phyloP scores from a whole-genome alignment of 2,113 vertebrate species.

The Brachirus orientalis region DNA sequence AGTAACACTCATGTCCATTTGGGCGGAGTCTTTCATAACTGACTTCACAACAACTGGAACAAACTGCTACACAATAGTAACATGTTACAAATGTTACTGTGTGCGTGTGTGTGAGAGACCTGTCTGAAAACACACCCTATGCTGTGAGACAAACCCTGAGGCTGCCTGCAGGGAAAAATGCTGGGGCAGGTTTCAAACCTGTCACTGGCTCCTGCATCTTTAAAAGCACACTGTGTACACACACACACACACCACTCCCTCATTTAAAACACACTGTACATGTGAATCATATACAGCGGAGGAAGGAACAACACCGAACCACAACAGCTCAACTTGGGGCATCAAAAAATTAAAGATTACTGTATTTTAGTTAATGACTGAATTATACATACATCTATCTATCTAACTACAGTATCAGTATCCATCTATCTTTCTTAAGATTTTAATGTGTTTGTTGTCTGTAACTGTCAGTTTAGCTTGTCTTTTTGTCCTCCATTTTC shows the following conservation, averaged over 20 bases:
- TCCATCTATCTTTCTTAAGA: too few relatives aligned
- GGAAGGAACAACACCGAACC: not conserved
- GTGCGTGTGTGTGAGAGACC: not conserved
- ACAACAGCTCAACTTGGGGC: not conserved
- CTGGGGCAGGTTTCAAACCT: slow-evolving; percentile 48
- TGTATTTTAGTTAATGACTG: too few relatives aligned
- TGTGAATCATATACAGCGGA: not conserved
- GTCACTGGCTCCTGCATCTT: slow-evolving; percentile 16
- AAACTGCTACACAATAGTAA: not conserved
- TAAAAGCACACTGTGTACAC: slow-evolving; percentile 36
- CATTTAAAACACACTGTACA: slow-evolving; percentile 2
- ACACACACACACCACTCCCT: slow-evolving; percentile 15
- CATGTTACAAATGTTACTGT: not conserved
- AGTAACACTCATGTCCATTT: too few relatives aligned
- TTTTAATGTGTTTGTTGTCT: too few relatives aligned
- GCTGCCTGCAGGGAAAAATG: slow-evolving; percentile 1
- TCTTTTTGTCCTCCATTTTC: too few relatives aligned
- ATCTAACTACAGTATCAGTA: too few relatives aligned
- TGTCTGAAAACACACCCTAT: slow-evolving; percentile 15
- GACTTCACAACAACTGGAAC: too few relatives aligned
- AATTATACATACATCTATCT: too few relatives aligned
- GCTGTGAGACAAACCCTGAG: slow-evolving; percentile 5
- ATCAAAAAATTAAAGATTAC: not conserved
- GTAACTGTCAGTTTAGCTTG: too few relatives aligned
- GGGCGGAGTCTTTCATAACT: too few relatives aligned